Evolutionary conservation across 2,888 invertebrate genomes (phyloP).

Genomic region (Callosobruchus maculatus): DNA sequence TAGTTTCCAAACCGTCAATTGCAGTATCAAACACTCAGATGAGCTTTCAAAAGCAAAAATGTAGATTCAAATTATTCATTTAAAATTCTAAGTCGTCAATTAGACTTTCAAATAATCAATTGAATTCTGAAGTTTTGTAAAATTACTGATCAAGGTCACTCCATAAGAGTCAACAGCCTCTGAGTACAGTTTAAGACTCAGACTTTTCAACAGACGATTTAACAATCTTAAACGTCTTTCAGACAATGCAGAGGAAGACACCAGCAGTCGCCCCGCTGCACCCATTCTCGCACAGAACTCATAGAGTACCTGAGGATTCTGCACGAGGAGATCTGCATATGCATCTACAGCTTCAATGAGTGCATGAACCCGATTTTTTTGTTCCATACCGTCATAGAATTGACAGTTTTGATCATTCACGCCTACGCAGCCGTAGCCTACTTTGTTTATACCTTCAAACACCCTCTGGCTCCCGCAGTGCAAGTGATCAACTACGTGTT

Average conservation of each 20-base stretch:
- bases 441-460: conserved; percentile 38
- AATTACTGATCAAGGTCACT: no score
- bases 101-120: no score
- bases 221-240: background rate
- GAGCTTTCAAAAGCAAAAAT: no score
- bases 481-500: conserved; percentile 42
- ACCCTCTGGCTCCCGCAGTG: conserved; percentile 34
- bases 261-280: conserved; percentile 19
- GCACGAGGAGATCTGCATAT: conserved; percentile 43
- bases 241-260: conserved; percentile 37
- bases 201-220: no score
- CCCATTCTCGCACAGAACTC: conserved; percentile 30
- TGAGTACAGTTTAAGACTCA: no score
- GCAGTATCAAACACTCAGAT: no score
- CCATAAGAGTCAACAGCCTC: no score
- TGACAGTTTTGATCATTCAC: conserved; percentile 41
- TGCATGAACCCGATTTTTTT: conserved; percentile 44
- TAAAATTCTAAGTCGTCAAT: no score
- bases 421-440: conserved; percentile 47
- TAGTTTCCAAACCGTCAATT: no score
- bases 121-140: no score
- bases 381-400: conserved; percentile 39
- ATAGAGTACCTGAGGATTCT: conserved; percentile 43
- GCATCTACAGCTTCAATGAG: conserved; percentile 39
- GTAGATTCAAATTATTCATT: no score